A percentile compares a stretch with the other conserved stretches of the same genome.
Conservation (phyloP, 2,888 invertebrate genomes). For the Bhutanitis thaidina region DNA sequence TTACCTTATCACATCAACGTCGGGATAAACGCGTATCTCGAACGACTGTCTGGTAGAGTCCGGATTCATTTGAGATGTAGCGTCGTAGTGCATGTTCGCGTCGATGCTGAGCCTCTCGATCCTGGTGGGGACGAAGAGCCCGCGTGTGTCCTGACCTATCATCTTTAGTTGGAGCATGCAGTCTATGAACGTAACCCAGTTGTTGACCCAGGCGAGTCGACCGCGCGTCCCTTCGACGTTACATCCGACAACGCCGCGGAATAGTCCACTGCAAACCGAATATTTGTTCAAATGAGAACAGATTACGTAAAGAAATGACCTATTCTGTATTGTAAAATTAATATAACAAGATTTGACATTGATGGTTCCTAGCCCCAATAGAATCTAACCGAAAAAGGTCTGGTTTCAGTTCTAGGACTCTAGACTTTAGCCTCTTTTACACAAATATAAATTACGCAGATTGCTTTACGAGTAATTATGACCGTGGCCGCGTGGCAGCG, state of each 20-base stretch:
- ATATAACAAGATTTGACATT: too few species aligned
- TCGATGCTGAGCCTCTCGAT: constrained; percentile 85
- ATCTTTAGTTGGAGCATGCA: constrained; percentile 92
- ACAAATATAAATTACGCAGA: too few species aligned
- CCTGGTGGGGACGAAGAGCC: constrained; percentile 87
- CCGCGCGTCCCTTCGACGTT: constrained; percentile 74
- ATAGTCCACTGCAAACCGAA: constrained; percentile 73
- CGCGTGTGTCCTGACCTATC: constrained; percentile 83
- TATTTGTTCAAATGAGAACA: too few species aligned
- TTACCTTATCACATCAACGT: constrained; percentile 72
- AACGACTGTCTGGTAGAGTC: constrained; percentile 64
- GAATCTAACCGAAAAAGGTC: too few species aligned
- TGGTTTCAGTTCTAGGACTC: too few species aligned
- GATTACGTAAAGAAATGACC: too few species aligned
- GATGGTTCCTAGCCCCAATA: too few species aligned
- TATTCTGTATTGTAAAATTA: neutral
- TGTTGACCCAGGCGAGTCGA: constrained; percentile 84
- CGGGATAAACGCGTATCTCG: constrained; percentile 68
- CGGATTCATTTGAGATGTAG: constrained; percentile 69
- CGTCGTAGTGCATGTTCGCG: constrained; percentile 79
- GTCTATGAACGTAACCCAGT: constrained; percentile 94
- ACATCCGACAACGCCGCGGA: constrained; percentile 80
- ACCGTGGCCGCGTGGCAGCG: too few species aligned
- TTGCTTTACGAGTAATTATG: too few species aligned
- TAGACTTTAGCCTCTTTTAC: too few species aligned